phyloP scores from a whole-genome alignment of 2,113 vertebrate species.

The Serinus canaria region DNA sequence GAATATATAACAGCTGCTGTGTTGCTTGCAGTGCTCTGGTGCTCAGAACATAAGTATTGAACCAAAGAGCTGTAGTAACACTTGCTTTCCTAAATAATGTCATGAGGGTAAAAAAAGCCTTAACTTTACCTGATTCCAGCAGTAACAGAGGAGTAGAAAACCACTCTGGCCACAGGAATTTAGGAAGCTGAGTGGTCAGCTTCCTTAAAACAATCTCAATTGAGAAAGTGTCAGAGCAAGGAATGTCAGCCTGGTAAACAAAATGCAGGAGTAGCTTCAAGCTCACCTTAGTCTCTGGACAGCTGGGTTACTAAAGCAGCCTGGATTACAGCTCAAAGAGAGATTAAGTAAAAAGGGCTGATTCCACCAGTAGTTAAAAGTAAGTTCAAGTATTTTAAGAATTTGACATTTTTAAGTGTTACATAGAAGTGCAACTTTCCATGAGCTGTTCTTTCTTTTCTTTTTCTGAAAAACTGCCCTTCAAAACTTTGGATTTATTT shows the following conservation, averaged over 20 bases:
- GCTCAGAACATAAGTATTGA: not conserved
- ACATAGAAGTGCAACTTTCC: not conserved
- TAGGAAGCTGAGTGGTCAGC: not conserved
- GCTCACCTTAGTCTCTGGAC: not conserved
- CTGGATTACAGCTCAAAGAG: not conserved
- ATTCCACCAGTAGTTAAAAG: not conserved
- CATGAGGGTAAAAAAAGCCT: not conserved
- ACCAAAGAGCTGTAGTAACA: not conserved
- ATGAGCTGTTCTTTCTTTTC: not conserved
- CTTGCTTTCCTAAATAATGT: not conserved
- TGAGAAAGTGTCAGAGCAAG: not conserved
- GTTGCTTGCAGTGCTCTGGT: not conserved
- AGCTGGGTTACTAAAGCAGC: not conserved
- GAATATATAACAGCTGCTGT: constrained; percentile 55
- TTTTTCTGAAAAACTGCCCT: not conserved
- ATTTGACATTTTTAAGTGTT: not conserved
- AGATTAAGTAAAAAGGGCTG: not conserved
- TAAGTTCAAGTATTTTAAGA: not conserved
- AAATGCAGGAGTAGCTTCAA: not conserved
- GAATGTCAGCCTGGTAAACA: not conserved
- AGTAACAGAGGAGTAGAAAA: not conserved
- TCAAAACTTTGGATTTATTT: not conserved
- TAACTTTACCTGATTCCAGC: not conserved
- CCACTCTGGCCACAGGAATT: not conserved
- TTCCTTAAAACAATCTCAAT: not conserved